These are phyloP conservation scores for Tringa solitaria DNA, from an alignment of 2,113 vertebrate species.

Conservation along the genomic window DNA sequence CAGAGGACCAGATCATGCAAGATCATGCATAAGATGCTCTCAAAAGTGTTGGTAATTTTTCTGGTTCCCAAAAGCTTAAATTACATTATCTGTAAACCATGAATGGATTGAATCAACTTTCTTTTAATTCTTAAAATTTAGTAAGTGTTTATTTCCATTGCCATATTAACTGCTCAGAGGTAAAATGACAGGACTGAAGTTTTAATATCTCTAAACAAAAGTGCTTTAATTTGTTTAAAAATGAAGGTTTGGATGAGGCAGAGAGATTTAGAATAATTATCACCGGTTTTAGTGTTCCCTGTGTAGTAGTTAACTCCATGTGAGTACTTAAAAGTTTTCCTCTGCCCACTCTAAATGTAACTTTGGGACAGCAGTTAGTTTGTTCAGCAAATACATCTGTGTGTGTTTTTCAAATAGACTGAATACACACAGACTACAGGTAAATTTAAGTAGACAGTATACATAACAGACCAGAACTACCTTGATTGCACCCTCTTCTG, in stretches of 20 bases:
- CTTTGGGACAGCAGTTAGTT: neutral
- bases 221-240: neutral
- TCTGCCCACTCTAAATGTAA: neutral
- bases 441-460: constrained; percentile 12
- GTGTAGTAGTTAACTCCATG: neutral
- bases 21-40: neutral
- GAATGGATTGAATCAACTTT: neutral
- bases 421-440: neutral
- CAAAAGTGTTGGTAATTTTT: neutral
- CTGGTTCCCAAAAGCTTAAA: neutral
- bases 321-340: neutral
- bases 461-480: neutral
- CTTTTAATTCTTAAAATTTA: neutral
- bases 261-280: neutral
- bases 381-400: neutral
- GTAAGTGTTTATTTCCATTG: neutral
- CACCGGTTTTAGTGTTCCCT: neutral
- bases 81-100: neutral
- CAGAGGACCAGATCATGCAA: neutral
- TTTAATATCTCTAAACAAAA: neutral
- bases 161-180: neutral
- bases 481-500: neutral
- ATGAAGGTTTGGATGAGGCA: neutral
- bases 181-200: neutral
- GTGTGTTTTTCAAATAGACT: neutral